phyloP scores from a whole-genome alignment of 2,113 vertebrate species.

The Bos javanicus region DNA sequence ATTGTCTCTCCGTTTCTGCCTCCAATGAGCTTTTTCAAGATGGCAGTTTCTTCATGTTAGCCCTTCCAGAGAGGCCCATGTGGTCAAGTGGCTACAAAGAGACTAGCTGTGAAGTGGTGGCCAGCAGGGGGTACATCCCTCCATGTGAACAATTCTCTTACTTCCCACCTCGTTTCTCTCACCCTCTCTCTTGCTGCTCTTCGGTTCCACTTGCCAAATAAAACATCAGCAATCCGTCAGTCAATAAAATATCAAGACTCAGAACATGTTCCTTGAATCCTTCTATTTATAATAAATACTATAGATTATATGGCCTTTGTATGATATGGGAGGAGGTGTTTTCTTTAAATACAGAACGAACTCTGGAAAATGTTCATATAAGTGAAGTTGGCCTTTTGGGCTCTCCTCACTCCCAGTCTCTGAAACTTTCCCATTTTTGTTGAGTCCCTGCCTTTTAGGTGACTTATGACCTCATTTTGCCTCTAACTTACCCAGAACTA shows the following conservation, averaged over 20 bases:
- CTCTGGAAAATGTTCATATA: background rate
- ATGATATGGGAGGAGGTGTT: background rate
- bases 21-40: background rate
- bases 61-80: background rate
- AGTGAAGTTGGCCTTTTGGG: background rate
- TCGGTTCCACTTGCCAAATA: background rate
- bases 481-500: background rate
- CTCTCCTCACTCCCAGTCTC: background rate
- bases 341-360: background rate
- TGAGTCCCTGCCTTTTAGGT: background rate
- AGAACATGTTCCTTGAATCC: background rate
- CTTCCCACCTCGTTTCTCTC: background rate
- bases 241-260: background rate
- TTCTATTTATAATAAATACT: background rate
- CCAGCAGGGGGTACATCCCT: rapidly evolving
- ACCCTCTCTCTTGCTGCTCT: background rate
- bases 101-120: background rate
- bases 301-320: background rate
- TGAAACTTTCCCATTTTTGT: background rate
- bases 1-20: background rate
- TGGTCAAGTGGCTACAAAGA: background rate
- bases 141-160: rapidly evolving
- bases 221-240: background rate
- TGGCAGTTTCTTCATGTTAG: background rate
- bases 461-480: background rate